Evolutionary conservation across 1,140 invertebrate species (phyloP).

Genomic region (Hetaerina americana): DNA sequence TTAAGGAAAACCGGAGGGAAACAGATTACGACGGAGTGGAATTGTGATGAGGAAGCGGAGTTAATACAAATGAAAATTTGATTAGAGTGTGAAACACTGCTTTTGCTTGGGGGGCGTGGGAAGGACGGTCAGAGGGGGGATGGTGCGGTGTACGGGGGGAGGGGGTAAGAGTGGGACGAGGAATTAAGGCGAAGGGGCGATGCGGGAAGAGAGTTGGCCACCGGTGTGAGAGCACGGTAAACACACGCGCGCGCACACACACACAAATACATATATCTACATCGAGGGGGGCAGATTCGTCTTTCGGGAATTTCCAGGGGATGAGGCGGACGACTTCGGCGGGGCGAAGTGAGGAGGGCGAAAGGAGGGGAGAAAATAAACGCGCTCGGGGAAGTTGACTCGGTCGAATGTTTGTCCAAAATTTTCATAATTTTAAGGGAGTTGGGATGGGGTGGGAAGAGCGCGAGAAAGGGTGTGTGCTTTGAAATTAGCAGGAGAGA

Average conservation of each 20-base stretch:
- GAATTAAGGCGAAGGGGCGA: too few species aligned
- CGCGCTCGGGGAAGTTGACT: background rate
- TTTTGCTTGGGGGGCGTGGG: background rate
- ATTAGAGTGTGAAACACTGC: background rate
- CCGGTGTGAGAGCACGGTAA: too few species aligned
- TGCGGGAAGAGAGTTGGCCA: too few species aligned
- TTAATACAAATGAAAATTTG: conserved; percentile 1
- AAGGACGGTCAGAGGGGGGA: too few species aligned
- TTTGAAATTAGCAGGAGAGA: background rate
- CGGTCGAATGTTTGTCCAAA: background rate
- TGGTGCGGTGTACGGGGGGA: too few species aligned
- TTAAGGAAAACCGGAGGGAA: background rate
- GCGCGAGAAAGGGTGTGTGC: background rate
- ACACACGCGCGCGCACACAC: too few species aligned
- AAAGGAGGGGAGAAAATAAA: background rate
- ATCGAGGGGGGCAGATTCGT: too few species aligned
- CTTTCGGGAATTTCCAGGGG: too few species aligned
- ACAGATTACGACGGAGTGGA: background rate
- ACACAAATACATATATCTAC: too few species aligned
- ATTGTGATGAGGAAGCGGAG: background rate
- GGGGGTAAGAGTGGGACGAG: too few species aligned
- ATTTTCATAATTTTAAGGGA: background rate
- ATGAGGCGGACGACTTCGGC: background rate
- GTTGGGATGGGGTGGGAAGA: too few species aligned
- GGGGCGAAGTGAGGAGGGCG: background rate